Percentiles rank a stretch among this genome's conserved stretches.
Evolutionary conservation across 2,797 vertebrate genomes (phyloP).

Genomic region (Myotis findleyi): DNA sequence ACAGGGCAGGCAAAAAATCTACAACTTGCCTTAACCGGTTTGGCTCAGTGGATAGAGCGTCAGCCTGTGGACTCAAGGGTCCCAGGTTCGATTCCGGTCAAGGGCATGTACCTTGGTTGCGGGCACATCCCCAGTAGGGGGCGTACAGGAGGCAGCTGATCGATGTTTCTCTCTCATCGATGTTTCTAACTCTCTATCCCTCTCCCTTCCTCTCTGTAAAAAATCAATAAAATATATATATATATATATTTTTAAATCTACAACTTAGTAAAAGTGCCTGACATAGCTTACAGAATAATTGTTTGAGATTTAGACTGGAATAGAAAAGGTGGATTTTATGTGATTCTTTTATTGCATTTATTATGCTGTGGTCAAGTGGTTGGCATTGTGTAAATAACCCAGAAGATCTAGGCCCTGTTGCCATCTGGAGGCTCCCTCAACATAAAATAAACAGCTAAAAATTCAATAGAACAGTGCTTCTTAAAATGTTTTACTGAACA

Average conservation of each 20-base stretch:
- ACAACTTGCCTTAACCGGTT: neutral
- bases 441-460: slow-evolving; percentile 47
- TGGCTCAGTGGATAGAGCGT: too few relatives aligned
- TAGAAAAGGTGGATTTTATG: neutral
- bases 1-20: neutral
- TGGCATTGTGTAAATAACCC: neutral
- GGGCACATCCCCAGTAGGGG: too few relatives aligned
- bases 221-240: too few relatives aligned
- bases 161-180: too few relatives aligned
- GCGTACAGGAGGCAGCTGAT: too few relatives aligned
- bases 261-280: slow-evolving; percentile 11
- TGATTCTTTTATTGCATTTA: slow-evolving; percentile 16
- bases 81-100: too few relatives aligned
- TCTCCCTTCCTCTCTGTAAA: too few relatives aligned
- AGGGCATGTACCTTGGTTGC: too few relatives aligned
- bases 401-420: neutral
- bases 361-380: neutral
- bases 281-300: neutral
- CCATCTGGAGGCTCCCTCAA: neutral
- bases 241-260: neutral
- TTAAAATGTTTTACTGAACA: slow-evolving; percentile 30
- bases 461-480: neutral
- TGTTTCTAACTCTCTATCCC: too few relatives aligned
- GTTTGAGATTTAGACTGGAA: neutral
- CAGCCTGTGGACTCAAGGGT: too few relatives aligned